phyloP scores from a whole-genome alignment of 2,888 invertebrate genomes.

The Venustoraphidia nigricollis region DNA sequence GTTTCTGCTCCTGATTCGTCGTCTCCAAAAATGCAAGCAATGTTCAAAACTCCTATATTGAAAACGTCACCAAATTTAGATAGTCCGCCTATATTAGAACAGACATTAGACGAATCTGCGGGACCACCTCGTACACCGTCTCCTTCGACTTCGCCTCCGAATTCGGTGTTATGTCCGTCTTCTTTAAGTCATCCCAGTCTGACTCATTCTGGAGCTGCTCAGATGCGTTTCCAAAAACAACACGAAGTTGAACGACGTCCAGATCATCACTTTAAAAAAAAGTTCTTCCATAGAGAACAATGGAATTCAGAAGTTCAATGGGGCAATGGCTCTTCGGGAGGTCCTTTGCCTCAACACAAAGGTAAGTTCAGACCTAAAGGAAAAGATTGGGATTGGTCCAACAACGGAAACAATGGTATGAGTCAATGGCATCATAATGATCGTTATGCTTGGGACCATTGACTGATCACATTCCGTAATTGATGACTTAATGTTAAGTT shows the following conservation, averaged over 20 bases:
- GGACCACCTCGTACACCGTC: slow-evolving; percentile 41
- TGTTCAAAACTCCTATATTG: slow-evolving; percentile 26
- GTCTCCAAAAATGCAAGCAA: slow-evolving; percentile 23
- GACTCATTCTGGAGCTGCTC: slow-evolving; percentile 14
- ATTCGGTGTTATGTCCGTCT: slow-evolving; percentile 19
- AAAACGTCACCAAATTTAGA: slow-evolving; percentile 31
- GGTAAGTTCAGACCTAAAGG: slow-evolving; percentile 40
- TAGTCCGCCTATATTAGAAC: slow-evolving; percentile 28
- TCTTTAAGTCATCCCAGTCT: slow-evolving; percentile 14
- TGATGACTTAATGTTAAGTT: no score
- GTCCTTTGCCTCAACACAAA: neutral
- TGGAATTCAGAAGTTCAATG: slow-evolving; percentile 32
- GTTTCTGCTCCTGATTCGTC: slow-evolving; percentile 20
- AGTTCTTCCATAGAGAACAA: slow-evolving; percentile 61
- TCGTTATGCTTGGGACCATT: no score
- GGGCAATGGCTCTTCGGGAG: slow-evolving; percentile 2
- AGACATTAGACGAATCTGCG: slow-evolving; percentile 28
- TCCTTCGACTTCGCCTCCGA: slow-evolving; percentile 32
- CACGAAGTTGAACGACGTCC: slow-evolving; percentile 23
- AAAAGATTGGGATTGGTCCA: slow-evolving; percentile 53
- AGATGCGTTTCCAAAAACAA: slow-evolving; percentile 8
- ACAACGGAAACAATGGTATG: slow-evolving; percentile 22
- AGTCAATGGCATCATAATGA: neutral
- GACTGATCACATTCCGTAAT: no score
- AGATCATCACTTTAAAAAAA: slow-evolving; percentile 68